Percentiles rank a stretch among this genome's conserved stretches.
Evolutionary conservation across 2,113 vertebrate species (phyloP).

Genomic region (Chascanopsetta lugubris): DNA sequence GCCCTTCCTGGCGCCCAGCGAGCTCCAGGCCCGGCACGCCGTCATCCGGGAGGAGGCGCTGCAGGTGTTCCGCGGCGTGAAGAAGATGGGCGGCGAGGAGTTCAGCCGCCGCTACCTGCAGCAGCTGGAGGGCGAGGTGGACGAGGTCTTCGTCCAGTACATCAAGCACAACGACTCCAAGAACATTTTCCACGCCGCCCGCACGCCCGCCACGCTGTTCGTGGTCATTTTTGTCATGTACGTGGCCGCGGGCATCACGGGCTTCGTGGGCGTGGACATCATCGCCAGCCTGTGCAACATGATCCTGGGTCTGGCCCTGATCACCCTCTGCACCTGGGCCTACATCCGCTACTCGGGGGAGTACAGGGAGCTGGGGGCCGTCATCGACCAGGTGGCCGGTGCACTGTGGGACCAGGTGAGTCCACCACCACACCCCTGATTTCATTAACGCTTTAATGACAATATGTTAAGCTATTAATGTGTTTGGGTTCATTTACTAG

Average conservation of each 20-base stretch:
- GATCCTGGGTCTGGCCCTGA: conserved; percentile 96
- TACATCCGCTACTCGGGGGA: conserved; percentile 99
- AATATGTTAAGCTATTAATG: too few relatives aligned
- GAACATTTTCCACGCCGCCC: conserved; percentile 99
- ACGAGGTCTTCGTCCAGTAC: conserved; percentile 97
- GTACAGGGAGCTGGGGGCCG: conserved; percentile 95
- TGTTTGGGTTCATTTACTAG: too few relatives aligned
- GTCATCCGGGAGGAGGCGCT: conserved; percentile 90
- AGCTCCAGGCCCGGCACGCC: conserved; percentile 88
- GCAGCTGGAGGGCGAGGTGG: conserved; percentile 93
- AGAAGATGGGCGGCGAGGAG: conserved; percentile 99
- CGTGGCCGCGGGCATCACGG: conserved; percentile 93
- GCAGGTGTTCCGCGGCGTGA: conserved; percentile 91
- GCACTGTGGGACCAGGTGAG: conserved; percentile 98
- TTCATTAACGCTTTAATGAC: not conserved
- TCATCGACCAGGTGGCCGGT: conserved; percentile 98
- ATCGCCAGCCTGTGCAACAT: conserved; percentile 98
- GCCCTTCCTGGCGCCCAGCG: conserved; percentile 93
- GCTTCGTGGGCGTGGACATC: conserved; percentile 96
- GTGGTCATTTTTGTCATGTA: conserved; percentile 99
- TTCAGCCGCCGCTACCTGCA: conserved; percentile 97
- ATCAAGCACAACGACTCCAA: conserved; percentile 99
- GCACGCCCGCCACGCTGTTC: conserved; percentile 97
- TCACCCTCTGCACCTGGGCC: conserved; percentile 98
- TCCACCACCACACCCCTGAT: not conserved